Conservation (phyloP, 2,888 invertebrate genomes). For the Schizotus pectinicornis region DNA sequence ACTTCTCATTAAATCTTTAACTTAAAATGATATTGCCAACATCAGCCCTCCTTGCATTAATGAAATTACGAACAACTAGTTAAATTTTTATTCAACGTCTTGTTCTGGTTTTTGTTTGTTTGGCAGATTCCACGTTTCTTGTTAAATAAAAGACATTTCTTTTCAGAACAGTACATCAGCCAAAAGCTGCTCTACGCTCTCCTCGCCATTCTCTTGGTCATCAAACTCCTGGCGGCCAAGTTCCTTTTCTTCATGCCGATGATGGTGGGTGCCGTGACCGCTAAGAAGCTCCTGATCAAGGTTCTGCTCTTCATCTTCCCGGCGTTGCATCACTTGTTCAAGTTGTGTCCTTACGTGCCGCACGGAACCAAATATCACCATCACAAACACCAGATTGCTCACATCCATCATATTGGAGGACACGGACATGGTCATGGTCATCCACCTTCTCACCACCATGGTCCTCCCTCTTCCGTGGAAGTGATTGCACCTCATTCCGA, state of each 20-base stretch:
- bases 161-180: slow-evolving; percentile 78
- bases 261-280: slow-evolving; percentile 79
- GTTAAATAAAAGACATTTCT: slow-evolving; percentile 30
- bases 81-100: no score
- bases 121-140: no score
- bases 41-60: no score
- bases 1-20: no score
- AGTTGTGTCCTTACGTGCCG: slow-evolving; percentile 82
- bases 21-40: no score
- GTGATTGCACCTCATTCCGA: slow-evolving; percentile 37
- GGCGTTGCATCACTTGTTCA: slow-evolving; percentile 81
- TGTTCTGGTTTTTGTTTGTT: no score
- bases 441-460: slow-evolving; percentile 39
- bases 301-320: slow-evolving; percentile 82
- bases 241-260: slow-evolving; percentile 80
- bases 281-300: slow-evolving; percentile 84
- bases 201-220: slow-evolving; percentile 75
- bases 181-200: slow-evolving; percentile 76
- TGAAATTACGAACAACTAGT: no score
- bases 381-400: slow-evolving; percentile 81
- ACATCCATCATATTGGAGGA: slow-evolving; percentile 69
- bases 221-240: slow-evolving; percentile 81
- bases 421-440: slow-evolving; percentile 45
- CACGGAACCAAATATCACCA: slow-evolving; percentile 80
- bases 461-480: slow-evolving; percentile 39